Evolutionary conservation across 2,888 invertebrate genomes (phyloP).

Genomic region (Congeria kusceri): DNA sequence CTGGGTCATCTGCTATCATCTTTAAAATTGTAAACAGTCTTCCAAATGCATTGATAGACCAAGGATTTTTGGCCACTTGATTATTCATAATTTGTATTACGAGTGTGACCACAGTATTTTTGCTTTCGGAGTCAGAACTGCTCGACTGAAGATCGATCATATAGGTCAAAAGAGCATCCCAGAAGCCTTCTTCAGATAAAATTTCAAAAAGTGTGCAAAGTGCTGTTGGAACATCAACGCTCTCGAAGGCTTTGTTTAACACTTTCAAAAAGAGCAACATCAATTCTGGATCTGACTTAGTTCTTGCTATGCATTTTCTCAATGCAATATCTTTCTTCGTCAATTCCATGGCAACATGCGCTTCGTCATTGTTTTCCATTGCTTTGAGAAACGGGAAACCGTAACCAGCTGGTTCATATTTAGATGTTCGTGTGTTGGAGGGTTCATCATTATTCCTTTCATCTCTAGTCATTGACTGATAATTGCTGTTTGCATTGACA

Average conservation of each 20-base stretch:
- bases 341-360: not conserved
- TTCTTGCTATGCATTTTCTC: not conserved
- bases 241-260: not conserved
- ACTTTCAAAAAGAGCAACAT: not conserved
- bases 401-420: not conserved
- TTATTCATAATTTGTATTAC: not conserved
- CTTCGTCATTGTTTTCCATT: not conserved
- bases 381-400: constrained; percentile 4
- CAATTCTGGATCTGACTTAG: not conserved
- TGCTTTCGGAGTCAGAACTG: not conserved
- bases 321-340: not conserved
- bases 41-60: not conserved
- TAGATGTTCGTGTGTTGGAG: too few species aligned
- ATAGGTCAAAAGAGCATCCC: not conserved
- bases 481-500: too few species aligned
- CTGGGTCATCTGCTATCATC: not conserved
- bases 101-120: not conserved
- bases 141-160: not conserved
- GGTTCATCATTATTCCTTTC: too few species aligned
- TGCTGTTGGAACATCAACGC: not conserved
- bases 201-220: not conserved
- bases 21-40: not conserved
- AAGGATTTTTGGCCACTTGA: not conserved
- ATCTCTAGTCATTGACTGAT: too few species aligned
- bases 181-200: not conserved